Evolutionary conservation across 2,113 vertebrate species (phyloP).

Genomic region (Ameiurus melas): DNA sequence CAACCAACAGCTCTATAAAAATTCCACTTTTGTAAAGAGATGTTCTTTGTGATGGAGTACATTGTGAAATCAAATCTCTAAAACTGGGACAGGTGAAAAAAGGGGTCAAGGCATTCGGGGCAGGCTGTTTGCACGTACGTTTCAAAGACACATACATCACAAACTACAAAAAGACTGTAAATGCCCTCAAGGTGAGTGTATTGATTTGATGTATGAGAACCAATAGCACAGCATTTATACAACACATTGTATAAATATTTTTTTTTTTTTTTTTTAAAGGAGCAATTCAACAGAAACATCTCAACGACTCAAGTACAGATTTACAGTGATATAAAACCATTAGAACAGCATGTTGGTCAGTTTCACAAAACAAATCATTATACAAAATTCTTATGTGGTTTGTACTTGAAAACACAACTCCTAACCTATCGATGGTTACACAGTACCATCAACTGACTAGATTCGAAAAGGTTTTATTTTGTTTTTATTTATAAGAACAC

Average conservation of each 20-base stretch:
- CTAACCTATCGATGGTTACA: constrained; percentile 11
- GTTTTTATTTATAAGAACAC: neutral
- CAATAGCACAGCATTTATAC: constrained; percentile 2
- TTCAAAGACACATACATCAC: constrained; percentile 17
- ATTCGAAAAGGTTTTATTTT: neutral
- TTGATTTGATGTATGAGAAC: neutral
- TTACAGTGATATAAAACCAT: constrained; percentile 31
- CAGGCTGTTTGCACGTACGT: neutral
- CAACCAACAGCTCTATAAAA: neutral
- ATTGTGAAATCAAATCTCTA: neutral
- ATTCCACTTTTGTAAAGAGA: neutral
- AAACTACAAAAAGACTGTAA: constrained; percentile 26
- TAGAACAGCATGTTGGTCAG: constrained; percentile 26
- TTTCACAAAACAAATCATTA: constrained; percentile 21
- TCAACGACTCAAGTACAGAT: constrained; percentile 22
- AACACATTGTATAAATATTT: neutral
- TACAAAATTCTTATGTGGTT: constrained; percentile 20
- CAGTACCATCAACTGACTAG: neutral
- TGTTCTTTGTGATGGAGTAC: neutral
- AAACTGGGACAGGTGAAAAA: neutral
- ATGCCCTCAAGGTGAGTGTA: constrained; percentile 14
- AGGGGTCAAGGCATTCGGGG: neutral
- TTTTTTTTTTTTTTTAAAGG: neutral
- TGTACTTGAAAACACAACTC: neutral
- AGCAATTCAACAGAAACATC: constrained; percentile 17